Percentiles rank a stretch among this genome's conserved stretches.
phyloP scores from a whole-genome alignment of 2,888 invertebrate species.

The Melikaiella ostensackeni region DNA sequence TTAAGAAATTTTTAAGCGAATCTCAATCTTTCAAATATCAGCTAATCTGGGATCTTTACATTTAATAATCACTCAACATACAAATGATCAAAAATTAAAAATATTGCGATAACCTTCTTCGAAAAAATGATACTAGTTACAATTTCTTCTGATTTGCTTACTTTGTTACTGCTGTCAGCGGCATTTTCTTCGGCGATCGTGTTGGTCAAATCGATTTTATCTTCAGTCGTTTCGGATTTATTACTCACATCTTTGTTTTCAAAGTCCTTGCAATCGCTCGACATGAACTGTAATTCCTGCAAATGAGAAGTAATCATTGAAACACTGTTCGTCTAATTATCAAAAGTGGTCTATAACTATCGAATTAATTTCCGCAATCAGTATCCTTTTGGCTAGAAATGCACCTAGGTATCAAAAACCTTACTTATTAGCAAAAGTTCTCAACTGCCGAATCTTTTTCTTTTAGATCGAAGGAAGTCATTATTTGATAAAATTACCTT shows the following conservation, averaged over 20 bases:
- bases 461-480: not conserved
- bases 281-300: constrained; percentile 80
- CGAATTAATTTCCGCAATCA: not conserved
- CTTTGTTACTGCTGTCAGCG: constrained; percentile 76
- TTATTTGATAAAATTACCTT: constrained; percentile 40
- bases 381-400: constrained; percentile 43
- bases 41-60: no score
- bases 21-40: no score
- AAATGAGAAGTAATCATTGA: constrained; percentile 40
- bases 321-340: not conserved
- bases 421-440: constrained; percentile 11
- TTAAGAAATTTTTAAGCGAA: no score
- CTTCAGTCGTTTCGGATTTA: constrained; percentile 64
- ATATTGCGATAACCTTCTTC: no score
- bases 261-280: constrained; percentile 62
- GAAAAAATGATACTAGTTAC: no score
- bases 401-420: not conserved
- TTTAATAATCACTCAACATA: no score
- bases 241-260: constrained; percentile 14
- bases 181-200: constrained; percentile 78
- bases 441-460: not conserved
- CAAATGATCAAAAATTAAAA: no score
- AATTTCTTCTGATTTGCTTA: constrained; percentile 71
- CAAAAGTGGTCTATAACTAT: not conserved
- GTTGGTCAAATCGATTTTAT: constrained; percentile 72